Evolutionary conservation across 35 echinoderm and acorn worm genomes (phyloP).

Genomic region (Hemicentrotus pulcherrimus): DNA sequence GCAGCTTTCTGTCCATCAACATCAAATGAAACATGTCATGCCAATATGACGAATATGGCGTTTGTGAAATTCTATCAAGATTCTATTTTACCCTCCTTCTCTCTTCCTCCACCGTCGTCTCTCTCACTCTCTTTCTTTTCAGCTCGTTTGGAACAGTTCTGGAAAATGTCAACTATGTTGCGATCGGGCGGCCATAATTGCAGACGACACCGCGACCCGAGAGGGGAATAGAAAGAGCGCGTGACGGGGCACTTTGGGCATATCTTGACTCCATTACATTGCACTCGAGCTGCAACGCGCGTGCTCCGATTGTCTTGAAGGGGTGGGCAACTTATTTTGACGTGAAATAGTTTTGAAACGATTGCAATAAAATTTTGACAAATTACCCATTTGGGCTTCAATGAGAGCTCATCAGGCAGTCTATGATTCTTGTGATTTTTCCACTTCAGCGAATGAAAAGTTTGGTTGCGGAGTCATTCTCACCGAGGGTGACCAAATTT

Average conservation of each 20-base stretch:
- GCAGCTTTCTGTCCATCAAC: constrained; percentile 39
- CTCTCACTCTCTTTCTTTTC: background rate
- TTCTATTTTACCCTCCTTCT: background rate
- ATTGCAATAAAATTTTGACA: constrained; percentile 56
- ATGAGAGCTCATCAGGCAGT: constrained; percentile 36
- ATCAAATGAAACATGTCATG: constrained; percentile 54
- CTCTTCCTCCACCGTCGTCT: background rate
- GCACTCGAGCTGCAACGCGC: background rate
- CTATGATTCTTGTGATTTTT: background rate
- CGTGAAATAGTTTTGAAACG: constrained; percentile 53
- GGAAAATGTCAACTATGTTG: constrained; percentile 54
- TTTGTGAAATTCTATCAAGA: constrained; percentile 40
- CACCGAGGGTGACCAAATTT: background rate
- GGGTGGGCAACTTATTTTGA: constrained; percentile 40
- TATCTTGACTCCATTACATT: background rate
- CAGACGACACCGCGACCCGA: constrained; percentile 32
- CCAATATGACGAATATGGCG: constrained; percentile 44
- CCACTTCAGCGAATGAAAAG: background rate
- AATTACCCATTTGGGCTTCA: constrained; percentile 53
- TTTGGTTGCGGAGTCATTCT: background rate
- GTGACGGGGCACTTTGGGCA: constrained; percentile 20
- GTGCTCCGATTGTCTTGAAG: constrained; percentile 1
- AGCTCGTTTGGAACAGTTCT: constrained; percentile 22
- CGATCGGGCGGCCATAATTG: constrained; percentile 37
- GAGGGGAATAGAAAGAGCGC: constrained; percentile 32